Conservation (phyloP, 2,888 invertebrate genomes). For the Omphaloscelis lunosa region DNA sequence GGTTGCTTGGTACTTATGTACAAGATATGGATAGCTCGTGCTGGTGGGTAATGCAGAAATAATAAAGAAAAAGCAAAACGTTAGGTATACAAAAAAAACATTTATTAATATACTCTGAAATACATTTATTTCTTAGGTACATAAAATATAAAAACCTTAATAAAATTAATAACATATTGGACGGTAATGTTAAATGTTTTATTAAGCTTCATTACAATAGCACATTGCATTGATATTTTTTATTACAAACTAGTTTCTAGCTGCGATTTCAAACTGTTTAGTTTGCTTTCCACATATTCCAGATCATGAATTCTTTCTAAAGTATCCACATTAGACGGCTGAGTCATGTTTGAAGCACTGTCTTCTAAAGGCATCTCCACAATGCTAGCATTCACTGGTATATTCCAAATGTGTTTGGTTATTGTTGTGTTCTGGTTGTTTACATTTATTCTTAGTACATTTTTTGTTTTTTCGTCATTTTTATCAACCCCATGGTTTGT, state of each 20-base stretch:
- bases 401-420: constrained; percentile 77
- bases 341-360: constrained; percentile 72
- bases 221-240: neutral
- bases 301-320: constrained; percentile 87
- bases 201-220: constrained; percentile 7
- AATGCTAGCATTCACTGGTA: constrained; percentile 73
- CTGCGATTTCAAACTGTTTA: constrained; percentile 81
- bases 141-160: constrained; percentile 26
- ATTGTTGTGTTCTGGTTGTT: constrained; percentile 72
- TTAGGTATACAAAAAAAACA: constrained; percentile 19
- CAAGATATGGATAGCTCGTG: neutral
- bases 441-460: constrained; percentile 72
- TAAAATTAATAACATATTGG: constrained; percentile 36
- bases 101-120: constrained; percentile 38
- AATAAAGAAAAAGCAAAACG: neutral
- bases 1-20: neutral
- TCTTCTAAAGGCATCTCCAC: constrained; percentile 70
- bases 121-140: constrained; percentile 8
- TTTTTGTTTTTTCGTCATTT: constrained; percentile 52
- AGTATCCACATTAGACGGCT: constrained; percentile 82
- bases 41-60: neutral
- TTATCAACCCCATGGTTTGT: constrained; percentile 36
- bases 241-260: constrained; percentile 83
- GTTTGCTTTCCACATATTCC: constrained; percentile 83
- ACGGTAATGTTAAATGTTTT: constrained; percentile 19